Base-by-base conservation (phyloP, 2,888 invertebrate species). In the Drosophila merina region DNA sequence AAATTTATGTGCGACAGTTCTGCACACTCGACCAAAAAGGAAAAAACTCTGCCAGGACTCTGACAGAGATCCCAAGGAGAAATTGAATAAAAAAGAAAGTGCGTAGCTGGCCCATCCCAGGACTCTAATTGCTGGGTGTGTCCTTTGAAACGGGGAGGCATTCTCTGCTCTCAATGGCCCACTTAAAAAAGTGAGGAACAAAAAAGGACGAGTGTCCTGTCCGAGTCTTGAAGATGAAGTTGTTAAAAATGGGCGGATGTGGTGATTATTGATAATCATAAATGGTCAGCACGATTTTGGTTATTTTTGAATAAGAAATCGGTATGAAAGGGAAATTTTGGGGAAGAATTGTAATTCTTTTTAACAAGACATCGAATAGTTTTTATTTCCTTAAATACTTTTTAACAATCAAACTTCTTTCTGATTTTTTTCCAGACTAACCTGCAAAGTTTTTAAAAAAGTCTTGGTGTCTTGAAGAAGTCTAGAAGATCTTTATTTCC, bases 1-100 rank as follows among this genome's bases (percentile, higher is more conserved):
- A 88, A 88, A 88, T 88, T 88, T 88, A 88, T 89, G 88, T 81
- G 83, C 81, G 89, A 88, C 89, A 89, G 75, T 81, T 89, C 81
- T 86, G 80, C 76, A 75, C 80, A 71, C 72, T 62, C 62, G 33
- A 49, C 47, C 14, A 33, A 12, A 26, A 76, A 10, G n/a, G n/a
- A 36, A 36, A 36, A n/a, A n/a, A 5, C 5, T 3, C 20, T 7
- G 20, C 20, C 40, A 76, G 64, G 70, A 25, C 12, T 9, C 5
- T 14, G 14, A 14, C 14, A 5, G 7, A 14, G 36, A 36, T 36
- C 36, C 36, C 36, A 36, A 36, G 5, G 0, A 12, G 36, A n/a
- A 12, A 36, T 36, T 36, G n/a, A n/a, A 36, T 10, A 36, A n/a
- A 36, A 36, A 36, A 20, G 26, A 36, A 20, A 44, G 49, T 44